Conservation (phyloP, 2,888 invertebrate species). For the Alloscopus bannaensis region DNA sequence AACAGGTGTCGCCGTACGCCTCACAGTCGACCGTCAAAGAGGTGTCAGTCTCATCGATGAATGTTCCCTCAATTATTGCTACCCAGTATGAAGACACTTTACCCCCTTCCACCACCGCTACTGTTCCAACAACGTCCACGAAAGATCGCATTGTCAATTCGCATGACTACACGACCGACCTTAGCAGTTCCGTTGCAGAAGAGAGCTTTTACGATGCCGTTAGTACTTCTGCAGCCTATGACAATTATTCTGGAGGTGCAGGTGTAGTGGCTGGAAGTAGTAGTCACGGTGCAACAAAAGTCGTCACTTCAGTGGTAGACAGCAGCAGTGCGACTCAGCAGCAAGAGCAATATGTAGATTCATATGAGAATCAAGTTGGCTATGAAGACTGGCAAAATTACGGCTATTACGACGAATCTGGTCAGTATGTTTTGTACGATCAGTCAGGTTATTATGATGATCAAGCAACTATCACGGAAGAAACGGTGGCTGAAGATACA, state of each 20-base stretch:
- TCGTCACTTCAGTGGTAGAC: constrained; percentile 54
- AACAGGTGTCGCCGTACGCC: constrained; percentile 65
- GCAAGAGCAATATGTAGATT: constrained; percentile 60
- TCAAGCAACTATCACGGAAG: constrained; percentile 57
- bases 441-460: constrained; percentile 72
- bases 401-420: constrained; percentile 73
- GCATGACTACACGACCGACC: constrained; percentile 47
- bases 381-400: constrained; percentile 73
- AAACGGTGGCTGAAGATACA: constrained; percentile 9
- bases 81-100: constrained; percentile 52
- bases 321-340: constrained; percentile 32
- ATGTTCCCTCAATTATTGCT: constrained; percentile 64
- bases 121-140: constrained; percentile 38
- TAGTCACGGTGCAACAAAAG: constrained; percentile 37
- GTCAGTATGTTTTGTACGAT: constrained; percentile 72
- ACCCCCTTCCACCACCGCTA: constrained; percentile 31
- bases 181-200: constrained; percentile 57
- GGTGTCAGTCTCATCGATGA: constrained; percentile 62
- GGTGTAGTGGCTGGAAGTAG: constrained; percentile 21
- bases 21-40: constrained; percentile 69
- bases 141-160: constrained; percentile 41
- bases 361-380: constrained; percentile 69
- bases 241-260: constrained; percentile 45
- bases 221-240: constrained; percentile 44
- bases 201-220: constrained; percentile 66